A percentile compares a stretch with the other conserved stretches of the same genome.
Evolutionary conservation across 2,888 invertebrate species (phyloP).

Genomic region (Cheilosia variabilis): DNA sequence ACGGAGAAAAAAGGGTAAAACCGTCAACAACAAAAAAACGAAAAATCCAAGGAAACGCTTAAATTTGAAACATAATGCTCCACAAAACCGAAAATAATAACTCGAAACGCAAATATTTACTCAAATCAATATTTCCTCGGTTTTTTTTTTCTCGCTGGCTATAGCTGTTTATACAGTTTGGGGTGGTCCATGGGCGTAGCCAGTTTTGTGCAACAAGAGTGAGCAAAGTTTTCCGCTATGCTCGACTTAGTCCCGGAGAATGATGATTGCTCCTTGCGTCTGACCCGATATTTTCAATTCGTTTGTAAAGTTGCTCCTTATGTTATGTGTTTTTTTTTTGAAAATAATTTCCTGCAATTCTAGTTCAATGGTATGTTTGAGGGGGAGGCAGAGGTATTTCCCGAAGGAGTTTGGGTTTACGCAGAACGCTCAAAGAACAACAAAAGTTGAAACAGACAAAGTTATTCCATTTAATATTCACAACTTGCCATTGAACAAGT

Average conservation of each 20-base stretch:
- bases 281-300: constrained; percentile 61
- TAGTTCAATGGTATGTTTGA: constrained; percentile 29
- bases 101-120: constrained; percentile 68
- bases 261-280: constrained; percentile 38
- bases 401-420: background rate
- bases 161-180: background rate
- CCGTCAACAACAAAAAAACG: constrained; percentile 30
- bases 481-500: constrained; percentile 50
- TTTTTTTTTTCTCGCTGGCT: background rate
- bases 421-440: constrained; percentile 56
- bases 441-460: constrained; percentile 70
- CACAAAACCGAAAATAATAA: constrained; percentile 64
- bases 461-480: constrained; percentile 71
- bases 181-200: background rate
- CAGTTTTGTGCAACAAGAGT: constrained; percentile 47
- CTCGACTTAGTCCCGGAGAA: constrained; percentile 8
- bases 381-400: background rate
- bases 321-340: constrained; percentile 7
- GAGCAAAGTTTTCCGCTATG: constrained; percentile 36
- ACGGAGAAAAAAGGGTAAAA: constrained; percentile 41
- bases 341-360: constrained; percentile 60
- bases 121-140: constrained; percentile 58
- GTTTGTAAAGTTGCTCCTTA: constrained; percentile 38
- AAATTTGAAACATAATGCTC: constrained; percentile 69
- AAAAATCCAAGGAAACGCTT: constrained; percentile 37